Base-by-base conservation (phyloP, 2,797 vertebrate species). In the Allobates femoralis region DNA sequence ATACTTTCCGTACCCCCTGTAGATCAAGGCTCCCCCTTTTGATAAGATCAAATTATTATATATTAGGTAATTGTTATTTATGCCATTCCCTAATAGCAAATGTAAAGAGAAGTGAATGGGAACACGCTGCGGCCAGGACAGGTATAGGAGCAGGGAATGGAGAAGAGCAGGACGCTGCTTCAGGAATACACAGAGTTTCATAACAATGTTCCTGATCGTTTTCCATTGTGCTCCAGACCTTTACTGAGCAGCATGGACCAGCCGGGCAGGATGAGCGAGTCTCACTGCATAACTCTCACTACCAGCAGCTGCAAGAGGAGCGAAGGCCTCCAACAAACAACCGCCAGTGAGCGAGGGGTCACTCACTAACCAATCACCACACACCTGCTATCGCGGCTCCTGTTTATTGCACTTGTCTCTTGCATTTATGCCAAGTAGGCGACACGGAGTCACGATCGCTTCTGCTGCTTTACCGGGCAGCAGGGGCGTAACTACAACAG, bases 271-370 rank as follows among this genome's bases (percentile, higher is more conserved):
- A 79, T 41, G 51, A 85, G 23, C 84, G 15, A 34, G 84, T 85
- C 51, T 85, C 84, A 23, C 84, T 18, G 76, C 84, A 85, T 85
- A 58, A 26, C 84, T 81, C 79, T 58, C 46, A 37, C 66, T 74
- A 58, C 67, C 51, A 71, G 66, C 80, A 69, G 62, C 30, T 2
- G 3, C 23, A n/a, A 19, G 18, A 34, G 32, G 28, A n/a, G 14
- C 3, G n/a, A 30, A 69, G 30, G 16, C 21, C 26, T 18, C 3
- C 51, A 53, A 53, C 3, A 32, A 21, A 3, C 5, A 1, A 28
- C 32, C 18, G 19, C 8, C 18, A 37, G 18, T 30, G 15, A 69
- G 32, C 3, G 1, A 69, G 66, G 66, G 66, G 66, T 69, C 66
- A 69, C 18, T 34, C 19, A 34, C 66, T 69, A 3, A 21, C 66